Conservation (phyloP, 2,888 invertebrate genomes). For the Nomada flava region DNA sequence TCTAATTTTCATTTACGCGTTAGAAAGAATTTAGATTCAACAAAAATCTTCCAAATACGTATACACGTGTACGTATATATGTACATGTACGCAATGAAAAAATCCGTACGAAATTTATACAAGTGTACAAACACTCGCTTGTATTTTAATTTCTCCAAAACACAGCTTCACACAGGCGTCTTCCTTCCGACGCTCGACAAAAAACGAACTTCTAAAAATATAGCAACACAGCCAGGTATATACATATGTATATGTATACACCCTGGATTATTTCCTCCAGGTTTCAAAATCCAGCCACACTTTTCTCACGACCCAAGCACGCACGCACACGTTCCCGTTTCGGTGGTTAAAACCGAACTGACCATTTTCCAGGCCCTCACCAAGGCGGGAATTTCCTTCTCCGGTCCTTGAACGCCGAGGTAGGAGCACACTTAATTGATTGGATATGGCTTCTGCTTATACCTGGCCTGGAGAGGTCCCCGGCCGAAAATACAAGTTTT, state of each 20-base stretch:
- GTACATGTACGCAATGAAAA: too few relatives aligned
- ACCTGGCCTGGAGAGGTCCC: constrained; percentile 13
- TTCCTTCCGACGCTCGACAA: too few relatives aligned
- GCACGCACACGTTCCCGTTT: neutral
- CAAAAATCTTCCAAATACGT: neutral
- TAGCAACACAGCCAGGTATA: neutral
- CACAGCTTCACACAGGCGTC: too few relatives aligned
- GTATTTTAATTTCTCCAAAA: too few relatives aligned
- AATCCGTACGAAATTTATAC: too few relatives aligned
- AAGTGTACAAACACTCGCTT: too few relatives aligned
- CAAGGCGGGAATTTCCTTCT: constrained; percentile 16
- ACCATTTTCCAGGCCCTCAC: constrained; percentile 7
- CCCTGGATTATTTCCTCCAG: neutral
- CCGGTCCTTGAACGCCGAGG: constrained; percentile 4
- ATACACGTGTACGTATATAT: too few relatives aligned
- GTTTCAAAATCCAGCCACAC: neutral
- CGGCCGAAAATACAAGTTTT: neutral
- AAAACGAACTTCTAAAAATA: too few relatives aligned
- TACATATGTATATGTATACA: neutral
- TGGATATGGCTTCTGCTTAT: constrained; percentile 34
- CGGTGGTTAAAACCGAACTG: constrained; percentile 16
- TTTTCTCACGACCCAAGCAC: neutral
- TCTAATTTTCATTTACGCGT: too few relatives aligned
- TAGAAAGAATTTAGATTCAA: too few relatives aligned
- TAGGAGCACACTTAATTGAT: constrained; percentile 35